phyloP scores from a whole-genome alignment of 2,113 vertebrate species.

The Proterorhinus semilunaris region DNA sequence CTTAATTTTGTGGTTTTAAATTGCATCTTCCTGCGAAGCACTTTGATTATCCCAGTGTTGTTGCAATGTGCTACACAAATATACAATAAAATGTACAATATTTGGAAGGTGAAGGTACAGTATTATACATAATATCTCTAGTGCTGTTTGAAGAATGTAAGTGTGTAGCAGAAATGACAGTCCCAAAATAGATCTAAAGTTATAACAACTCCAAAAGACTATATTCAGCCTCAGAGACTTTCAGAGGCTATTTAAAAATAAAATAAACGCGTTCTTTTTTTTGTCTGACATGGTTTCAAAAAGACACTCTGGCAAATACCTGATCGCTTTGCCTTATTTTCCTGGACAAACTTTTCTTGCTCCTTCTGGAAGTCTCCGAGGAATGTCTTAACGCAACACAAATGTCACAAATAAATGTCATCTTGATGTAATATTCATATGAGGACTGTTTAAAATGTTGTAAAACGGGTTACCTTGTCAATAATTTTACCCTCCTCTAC shows the following conservation, averaged over 20 bases:
- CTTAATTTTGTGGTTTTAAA: too few species aligned
- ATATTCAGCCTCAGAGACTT: not conserved
- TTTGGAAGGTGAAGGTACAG: too few species aligned
- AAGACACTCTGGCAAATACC: conserved; percentile 67
- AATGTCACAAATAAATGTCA: not conserved
- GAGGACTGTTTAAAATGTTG: accelerated
- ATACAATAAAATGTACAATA: too few species aligned
- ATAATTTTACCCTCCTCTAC: conserved; percentile 97
- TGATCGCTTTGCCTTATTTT: conserved; percentile 91
- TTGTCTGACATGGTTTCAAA: not conserved
- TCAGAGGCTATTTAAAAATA: not conserved
- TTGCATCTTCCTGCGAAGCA: too few species aligned
- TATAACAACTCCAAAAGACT: too few species aligned
- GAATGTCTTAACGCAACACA: conserved; percentile 82
- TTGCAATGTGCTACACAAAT: too few species aligned
- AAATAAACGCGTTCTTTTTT: too few species aligned
- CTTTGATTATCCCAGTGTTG: too few species aligned
- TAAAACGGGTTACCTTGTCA: conserved; percentile 81
- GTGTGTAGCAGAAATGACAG: too few species aligned
- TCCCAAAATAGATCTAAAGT: too few species aligned
- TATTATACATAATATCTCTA: too few species aligned
- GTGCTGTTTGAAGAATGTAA: too few species aligned
- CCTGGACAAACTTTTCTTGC: conserved; percentile 95
- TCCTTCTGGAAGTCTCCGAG: conserved; percentile 98
- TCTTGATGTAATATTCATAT: not conserved